These are phyloP conservation scores for Caenorhabditis elegans DNA, from an alignment of 1,140 invertebrate genomes.

Conservation along the genomic window DNA sequence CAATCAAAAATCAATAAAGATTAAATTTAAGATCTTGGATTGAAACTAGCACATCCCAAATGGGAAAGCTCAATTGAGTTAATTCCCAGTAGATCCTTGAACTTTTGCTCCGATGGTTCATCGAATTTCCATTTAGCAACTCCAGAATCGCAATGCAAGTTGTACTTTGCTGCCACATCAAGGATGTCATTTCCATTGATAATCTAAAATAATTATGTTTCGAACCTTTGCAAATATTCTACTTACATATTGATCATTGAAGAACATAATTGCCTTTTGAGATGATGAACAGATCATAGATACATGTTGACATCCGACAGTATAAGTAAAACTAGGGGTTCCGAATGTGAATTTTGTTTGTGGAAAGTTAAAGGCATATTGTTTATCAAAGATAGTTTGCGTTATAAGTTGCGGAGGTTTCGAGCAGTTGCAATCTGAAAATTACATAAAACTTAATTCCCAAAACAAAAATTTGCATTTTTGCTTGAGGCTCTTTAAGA, in stretches of 20 bases:
- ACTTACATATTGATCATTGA: conserved; percentile 11
- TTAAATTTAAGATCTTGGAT: neutral
- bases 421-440: neutral
- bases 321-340: neutral
- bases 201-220: neutral
- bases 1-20: neutral
- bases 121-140: neutral
- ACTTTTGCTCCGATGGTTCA: neutral
- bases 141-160: neutral
- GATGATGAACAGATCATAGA: neutral
- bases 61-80: neutral
- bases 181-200: neutral
- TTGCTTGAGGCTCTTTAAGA: no score
- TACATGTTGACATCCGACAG: neutral
- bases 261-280: neutral
- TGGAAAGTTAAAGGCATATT: neutral
- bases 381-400: neutral
- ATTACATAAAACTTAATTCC: no score
- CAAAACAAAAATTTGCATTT: no score
- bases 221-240: neutral
- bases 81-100: neutral
- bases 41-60: neutral
- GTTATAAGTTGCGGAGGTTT: neutral
- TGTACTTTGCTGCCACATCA: neutral
- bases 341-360: neutral